Conservation (phyloP, 2,113 vertebrate genomes). For the Progne subis region DNA sequence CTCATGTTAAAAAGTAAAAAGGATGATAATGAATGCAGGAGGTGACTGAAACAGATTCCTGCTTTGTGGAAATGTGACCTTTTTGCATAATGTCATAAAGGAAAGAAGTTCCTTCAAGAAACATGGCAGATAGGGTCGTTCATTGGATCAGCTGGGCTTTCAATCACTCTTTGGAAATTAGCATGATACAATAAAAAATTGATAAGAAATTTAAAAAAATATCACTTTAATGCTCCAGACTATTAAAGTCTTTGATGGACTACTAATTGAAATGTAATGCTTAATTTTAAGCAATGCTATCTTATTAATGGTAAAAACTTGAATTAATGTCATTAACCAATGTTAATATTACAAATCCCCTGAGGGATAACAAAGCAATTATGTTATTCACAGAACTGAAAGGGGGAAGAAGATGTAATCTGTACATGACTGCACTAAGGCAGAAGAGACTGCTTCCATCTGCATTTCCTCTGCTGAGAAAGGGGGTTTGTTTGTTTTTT, state of each 20-base stretch:
- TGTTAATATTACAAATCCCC: conserved; percentile 70
- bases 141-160: conserved; percentile 47
- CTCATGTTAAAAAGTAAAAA: conserved; percentile 70
- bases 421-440: background rate
- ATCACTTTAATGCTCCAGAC: conserved; percentile 48
- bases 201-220: conserved; percentile 59
- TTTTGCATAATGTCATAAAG: conserved; percentile 62
- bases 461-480: conserved; percentile 7
- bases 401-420: background rate
- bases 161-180: conserved; percentile 63
- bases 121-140: conserved; percentile 41
- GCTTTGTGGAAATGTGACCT: conserved; percentile 71
- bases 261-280: conserved; percentile 71
- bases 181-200: conserved; percentile 66
- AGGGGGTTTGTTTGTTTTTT: conserved; percentile 8
- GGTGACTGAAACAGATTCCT: conserved; percentile 65
- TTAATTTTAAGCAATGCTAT: conserved; percentile 70
- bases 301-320: conserved; percentile 73
- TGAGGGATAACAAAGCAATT: conserved; percentile 67
- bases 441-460: background rate
- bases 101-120: conserved; percentile 59
- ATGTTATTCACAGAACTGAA: conserved; percentile 57
- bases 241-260: conserved; percentile 55
- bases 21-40: conserved; percentile 68
- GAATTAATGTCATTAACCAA: conserved; percentile 73